phyloP scores from a whole-genome alignment of 2,888 invertebrate genomes.

The Dorcus hopei region DNA sequence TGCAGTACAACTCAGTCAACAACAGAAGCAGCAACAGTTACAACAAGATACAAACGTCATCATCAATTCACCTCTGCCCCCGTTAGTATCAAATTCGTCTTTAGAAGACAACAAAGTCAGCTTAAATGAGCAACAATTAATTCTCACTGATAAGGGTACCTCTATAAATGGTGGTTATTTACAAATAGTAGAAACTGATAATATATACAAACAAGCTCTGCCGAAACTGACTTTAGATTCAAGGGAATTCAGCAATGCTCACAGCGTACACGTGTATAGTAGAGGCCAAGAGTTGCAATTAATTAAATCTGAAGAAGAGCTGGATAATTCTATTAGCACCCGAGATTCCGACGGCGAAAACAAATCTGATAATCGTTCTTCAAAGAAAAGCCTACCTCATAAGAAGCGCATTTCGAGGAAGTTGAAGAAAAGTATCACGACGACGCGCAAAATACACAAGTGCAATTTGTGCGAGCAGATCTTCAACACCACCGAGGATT shows the following conservation, averaged over 20 bases:
- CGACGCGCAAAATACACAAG: conserved; percentile 43
- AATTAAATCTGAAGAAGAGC: conserved; percentile 36
- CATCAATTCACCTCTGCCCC: conserved; percentile 31
- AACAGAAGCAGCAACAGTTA: conserved; percentile 57
- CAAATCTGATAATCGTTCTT: conserved; percentile 40
- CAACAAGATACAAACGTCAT: conserved; percentile 39
- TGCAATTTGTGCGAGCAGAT: conserved; percentile 52
- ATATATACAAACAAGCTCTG: conserved; percentile 24
- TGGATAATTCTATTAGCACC: conserved; percentile 26
- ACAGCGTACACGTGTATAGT: conserved; percentile 2
- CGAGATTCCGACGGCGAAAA: conserved; percentile 43
- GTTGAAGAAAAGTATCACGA: conserved; percentile 56
- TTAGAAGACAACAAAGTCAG: conserved; percentile 31
- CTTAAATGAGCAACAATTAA: conserved; percentile 40
- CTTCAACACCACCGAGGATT: conserved; percentile 46
- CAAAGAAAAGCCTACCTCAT: conserved; percentile 74
- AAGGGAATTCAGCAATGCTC: conserved; percentile 10
- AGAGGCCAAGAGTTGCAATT: conserved; percentile 10
- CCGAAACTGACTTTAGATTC: conserved; percentile 11
- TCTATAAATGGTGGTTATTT: conserved; percentile 37
- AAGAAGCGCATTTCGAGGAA: conserved; percentile 83
- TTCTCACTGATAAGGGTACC: conserved; percentile 36
- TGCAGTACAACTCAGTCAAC: conserved; percentile 60
- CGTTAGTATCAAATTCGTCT: conserved; percentile 25
- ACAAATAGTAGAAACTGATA: conserved; percentile 43